Base-by-base conservation (phyloP, 2,113 vertebrate genomes). In the Larimichthys polyactis region DNA sequence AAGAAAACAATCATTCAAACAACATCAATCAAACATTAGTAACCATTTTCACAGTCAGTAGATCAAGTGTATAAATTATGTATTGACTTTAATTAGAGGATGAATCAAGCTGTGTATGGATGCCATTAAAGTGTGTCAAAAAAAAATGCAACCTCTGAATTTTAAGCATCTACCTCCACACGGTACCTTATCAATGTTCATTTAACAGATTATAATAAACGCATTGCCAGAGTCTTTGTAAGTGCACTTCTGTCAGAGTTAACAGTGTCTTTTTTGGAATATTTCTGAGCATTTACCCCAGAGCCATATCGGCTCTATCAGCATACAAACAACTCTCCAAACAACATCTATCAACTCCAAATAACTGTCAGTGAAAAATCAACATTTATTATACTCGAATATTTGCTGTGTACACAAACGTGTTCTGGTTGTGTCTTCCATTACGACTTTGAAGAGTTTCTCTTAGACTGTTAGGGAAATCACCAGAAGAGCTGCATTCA, bases 221-320 rank as follows among this genome's bases (percentile, higher is more conserved):
- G 36, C 58, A 17, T 71, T 14, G 44, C 27, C 32, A 43, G 54
- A 69, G 15, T 46, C 19, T 66, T 20, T 81, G 52, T 52, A 78
- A 84, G 54, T 84, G 60, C 63, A 74, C 69, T 81, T 58, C 65
- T 57, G 0, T 71, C 69, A 68, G 54, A 62, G 16, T 48, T 71
- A 22, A 76, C 68, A 78, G 27, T 82, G 22, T 89, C 78, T 84
- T 85, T 88, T 88, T 88, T 78, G 60, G 67, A 81, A 48, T 20
- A 57, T 43, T 77, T 79, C 46, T 57, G 48, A 77, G 78, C 60
- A 67, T 83, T 90, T 83, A 63, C 89, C 84, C 89, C 67, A 20
- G 79, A 92, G 88, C 77, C 54, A 59, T 83, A 93, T 92, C 86
- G 32, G 82, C 84, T 87, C 76, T 22, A 90, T 91, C 87, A 88